These are phyloP conservation scores for Hemistola chrysoprasaria DNA, from an alignment of 2,888 invertebrate species.

Conservation along the genomic window DNA sequence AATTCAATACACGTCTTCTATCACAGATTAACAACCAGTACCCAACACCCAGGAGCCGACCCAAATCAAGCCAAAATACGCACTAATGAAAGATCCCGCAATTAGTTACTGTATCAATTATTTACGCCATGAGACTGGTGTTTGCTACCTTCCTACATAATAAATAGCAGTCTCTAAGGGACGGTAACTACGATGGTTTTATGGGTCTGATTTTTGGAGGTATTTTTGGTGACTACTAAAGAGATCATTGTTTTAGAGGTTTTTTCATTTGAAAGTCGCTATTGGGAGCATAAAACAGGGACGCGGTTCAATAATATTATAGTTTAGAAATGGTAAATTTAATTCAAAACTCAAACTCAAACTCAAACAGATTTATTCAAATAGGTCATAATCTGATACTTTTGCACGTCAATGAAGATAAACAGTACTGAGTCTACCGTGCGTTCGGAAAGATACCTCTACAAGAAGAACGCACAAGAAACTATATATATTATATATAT, in stretches of 20 bases:
- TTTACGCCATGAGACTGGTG: conserved; percentile 42
- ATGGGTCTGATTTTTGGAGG: conserved; percentile 16
- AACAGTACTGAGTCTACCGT: too few relatives aligned
- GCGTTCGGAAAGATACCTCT: too few relatives aligned
- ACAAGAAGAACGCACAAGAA: too few relatives aligned
- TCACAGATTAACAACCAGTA: background rate
- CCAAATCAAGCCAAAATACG: conserved; percentile 39
- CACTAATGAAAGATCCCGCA: conserved; percentile 50
- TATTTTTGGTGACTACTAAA: too few relatives aligned
- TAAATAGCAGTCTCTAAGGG: conserved; percentile 14
- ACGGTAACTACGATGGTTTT: conserved; percentile 6
- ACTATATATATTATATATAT: too few relatives aligned
- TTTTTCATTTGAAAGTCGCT: background rate
- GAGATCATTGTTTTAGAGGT: conserved; percentile 10
- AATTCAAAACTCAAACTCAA: too few relatives aligned
- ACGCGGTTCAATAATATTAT: too few relatives aligned
- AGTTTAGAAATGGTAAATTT: too few relatives aligned
- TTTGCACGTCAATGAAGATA: too few relatives aligned
- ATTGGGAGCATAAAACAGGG: too few relatives aligned
- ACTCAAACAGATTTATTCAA: too few relatives aligned
- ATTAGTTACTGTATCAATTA: conserved; percentile 64
- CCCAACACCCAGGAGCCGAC: conserved; percentile 4
- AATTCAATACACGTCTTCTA: background rate
- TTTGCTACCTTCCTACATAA: conserved; percentile 11
- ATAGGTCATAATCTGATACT: too few relatives aligned